These are phyloP conservation scores for Sinocyclocheilus grahami DNA, from an alignment of 2,113 vertebrate species.

Conservation along the genomic window DNA sequence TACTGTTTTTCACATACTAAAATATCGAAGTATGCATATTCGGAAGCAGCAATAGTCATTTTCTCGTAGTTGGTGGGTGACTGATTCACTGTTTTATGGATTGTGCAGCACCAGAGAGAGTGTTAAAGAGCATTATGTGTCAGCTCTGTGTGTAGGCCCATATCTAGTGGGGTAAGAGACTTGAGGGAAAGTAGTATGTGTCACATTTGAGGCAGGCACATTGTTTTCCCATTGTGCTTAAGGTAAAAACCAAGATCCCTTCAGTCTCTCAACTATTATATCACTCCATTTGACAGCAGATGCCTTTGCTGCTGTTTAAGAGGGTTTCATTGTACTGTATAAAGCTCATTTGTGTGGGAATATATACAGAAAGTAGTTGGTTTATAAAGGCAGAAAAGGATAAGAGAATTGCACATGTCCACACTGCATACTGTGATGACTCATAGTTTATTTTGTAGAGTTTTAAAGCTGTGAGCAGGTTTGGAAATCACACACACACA, in stretches of 20 bases:
- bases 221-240: slow-evolving; percentile 20
- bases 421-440: slow-evolving; percentile 6
- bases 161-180: slow-evolving; percentile 17
- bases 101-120: not conserved
- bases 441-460: slow-evolving; percentile 41
- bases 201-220: not conserved
- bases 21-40: not conserved
- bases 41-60: not conserved
- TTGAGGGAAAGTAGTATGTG: slow-evolving; percentile 26
- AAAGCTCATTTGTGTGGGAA: not conserved
- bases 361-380: not conserved
- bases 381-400: not conserved
- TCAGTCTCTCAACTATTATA: not conserved
- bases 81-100: not conserved
- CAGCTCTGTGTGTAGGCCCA: not conserved
- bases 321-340: not conserved
- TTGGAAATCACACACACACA: not conserved
- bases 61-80: not conserved
- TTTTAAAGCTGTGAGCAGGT: slow-evolving; percentile 22
- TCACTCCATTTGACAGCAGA: slow-evolving; percentile 8
- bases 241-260: not conserved
- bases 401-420: slow-evolving; percentile 3
- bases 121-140: not conserved
- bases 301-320: not conserved
- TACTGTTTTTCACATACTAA: not conserved